These are phyloP conservation scores for Fulmarus glacialis DNA, from an alignment of 2,113 vertebrate species.

Conservation along the genomic window DNA sequence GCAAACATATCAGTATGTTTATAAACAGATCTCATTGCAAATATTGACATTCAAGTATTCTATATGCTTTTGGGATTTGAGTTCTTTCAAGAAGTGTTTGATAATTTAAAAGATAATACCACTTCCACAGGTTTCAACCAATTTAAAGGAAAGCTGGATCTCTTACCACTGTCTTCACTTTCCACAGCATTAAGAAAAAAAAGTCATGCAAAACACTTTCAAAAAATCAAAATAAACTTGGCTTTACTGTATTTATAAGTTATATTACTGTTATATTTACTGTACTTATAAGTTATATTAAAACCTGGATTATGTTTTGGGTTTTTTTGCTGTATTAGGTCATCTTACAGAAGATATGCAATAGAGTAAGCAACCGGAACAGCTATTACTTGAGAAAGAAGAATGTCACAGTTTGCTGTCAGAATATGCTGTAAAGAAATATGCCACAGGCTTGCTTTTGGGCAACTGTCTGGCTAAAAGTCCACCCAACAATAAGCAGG, in stretches of 20 bases:
- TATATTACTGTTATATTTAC: neutral
- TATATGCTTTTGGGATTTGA: neutral
- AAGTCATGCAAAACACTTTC: neutral
- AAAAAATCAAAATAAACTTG: neutral
- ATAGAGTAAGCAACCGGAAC: neutral
- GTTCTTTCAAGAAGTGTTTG: neutral
- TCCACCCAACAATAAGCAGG: neutral
- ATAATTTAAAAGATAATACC: neutral
- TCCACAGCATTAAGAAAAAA: neutral
- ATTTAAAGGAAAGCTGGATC: neutral
- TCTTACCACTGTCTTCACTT: neutral
- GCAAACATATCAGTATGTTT: neutral
- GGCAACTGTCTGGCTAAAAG: neutral
- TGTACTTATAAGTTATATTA: neutral
- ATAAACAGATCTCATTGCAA: neutral
- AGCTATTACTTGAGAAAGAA: neutral
- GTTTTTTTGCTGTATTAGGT: neutral
- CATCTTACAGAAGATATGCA: neutral
- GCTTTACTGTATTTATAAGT: neutral
- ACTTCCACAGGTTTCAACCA: neutral
- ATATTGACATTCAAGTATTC: constrained; percentile 1
- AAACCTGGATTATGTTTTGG: neutral
- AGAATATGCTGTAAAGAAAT: neutral
- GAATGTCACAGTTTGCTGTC: neutral
- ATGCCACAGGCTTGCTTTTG: neutral